Conservation (phyloP, 2,797 vertebrate species). For the Triplophysa bombifrons region DNA sequence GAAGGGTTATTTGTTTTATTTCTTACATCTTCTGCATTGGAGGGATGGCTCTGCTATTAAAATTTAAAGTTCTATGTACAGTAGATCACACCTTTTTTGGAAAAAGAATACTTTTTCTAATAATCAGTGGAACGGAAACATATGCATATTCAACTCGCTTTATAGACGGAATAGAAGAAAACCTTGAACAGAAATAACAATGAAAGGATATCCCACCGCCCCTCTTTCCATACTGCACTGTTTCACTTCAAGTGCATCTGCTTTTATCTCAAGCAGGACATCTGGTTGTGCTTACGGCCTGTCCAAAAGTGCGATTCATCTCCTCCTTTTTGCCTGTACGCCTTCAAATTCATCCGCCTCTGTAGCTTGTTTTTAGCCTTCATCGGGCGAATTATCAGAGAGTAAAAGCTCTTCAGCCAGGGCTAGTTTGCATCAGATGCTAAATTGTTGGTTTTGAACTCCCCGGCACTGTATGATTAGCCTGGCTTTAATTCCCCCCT, state of each 20-base stretch:
- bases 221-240: constrained; percentile 45
- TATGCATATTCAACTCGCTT: constrained; percentile 51
- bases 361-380: constrained; percentile 31
- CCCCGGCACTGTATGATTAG: constrained; percentile 45
- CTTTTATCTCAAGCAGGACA: constrained; percentile 63
- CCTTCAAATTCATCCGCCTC: constrained; percentile 41
- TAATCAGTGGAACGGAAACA: constrained; percentile 13
- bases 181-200: constrained; percentile 64
- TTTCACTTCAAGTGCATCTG: constrained; percentile 54
- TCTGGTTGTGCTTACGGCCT: constrained; percentile 54
- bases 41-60: constrained; percentile 1
- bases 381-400: constrained; percentile 27
- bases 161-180: constrained; percentile 50
- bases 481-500: constrained; percentile 48
- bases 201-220: constrained; percentile 55
- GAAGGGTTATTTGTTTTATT: constrained; percentile 12
- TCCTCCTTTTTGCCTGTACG: constrained; percentile 43
- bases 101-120: constrained; percentile 33
- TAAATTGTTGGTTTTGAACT: constrained; percentile 51
- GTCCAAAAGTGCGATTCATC: constrained; percentile 53
- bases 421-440: constrained; percentile 54
- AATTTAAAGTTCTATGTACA: neutral
- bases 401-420: constrained; percentile 40
- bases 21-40: neutral
- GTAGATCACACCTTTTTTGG: constrained; percentile 21